phyloP scores from a whole-genome alignment of 2,888 invertebrate genomes.

The Caenorhabditis sulstoni region DNA sequence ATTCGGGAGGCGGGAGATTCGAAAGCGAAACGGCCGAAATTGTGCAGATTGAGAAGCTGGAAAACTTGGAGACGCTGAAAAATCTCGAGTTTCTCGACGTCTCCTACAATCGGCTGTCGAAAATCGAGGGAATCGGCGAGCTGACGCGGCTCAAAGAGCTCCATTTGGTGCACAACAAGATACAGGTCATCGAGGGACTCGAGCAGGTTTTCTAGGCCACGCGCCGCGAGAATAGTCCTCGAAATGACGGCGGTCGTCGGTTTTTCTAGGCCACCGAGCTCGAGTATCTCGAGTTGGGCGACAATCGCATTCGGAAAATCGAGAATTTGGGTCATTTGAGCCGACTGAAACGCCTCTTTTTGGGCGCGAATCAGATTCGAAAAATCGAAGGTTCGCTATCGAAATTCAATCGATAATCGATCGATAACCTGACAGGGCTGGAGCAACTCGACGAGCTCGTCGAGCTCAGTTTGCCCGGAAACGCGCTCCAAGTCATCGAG shows the following conservation, averaged over 20 bases:
- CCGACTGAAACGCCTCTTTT: constrained; percentile 84
- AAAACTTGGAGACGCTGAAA: constrained; percentile 90
- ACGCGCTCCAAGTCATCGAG: constrained; percentile 81
- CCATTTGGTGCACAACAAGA: constrained; percentile 83
- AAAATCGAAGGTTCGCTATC: constrained; percentile 84
- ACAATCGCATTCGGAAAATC: constrained; percentile 87
- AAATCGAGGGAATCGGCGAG: constrained; percentile 81
- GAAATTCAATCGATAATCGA: neutral
- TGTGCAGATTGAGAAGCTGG: constrained; percentile 85
- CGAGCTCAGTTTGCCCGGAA: constrained; percentile 62
- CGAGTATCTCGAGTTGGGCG: constrained; percentile 92
- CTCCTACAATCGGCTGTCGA: constrained; percentile 89
- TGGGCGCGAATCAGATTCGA: constrained; percentile 96
- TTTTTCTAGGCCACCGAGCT: constrained; percentile 83
- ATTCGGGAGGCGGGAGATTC: neutral
- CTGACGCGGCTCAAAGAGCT: constrained; percentile 81
- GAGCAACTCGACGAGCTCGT: constrained; percentile 46
- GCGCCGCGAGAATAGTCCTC: neutral
- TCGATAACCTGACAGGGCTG: too few relatives aligned
- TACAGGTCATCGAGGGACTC: constrained; percentile 81
- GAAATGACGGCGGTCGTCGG: neutral
- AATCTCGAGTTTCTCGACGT: constrained; percentile 94
- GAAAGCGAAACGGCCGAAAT: neutral
- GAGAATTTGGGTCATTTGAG: constrained; percentile 50
- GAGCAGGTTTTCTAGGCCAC: constrained; percentile 83